Percentiles rank a stretch among this genome's conserved stretches.
phyloP scores from a whole-genome alignment of 2,113 vertebrate species.

The Pipa parva region DNA sequence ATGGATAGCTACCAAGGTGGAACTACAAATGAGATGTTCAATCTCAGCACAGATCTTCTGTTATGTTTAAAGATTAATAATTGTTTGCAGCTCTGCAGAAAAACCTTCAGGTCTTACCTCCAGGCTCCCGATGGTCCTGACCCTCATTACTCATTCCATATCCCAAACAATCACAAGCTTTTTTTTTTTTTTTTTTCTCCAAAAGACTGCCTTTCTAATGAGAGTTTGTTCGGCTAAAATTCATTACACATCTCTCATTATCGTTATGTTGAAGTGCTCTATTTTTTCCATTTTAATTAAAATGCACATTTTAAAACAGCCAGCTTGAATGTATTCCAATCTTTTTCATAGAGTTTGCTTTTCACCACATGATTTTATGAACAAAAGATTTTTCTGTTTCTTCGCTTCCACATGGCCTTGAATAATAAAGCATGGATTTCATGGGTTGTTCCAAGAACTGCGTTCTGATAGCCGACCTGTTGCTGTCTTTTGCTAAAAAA shows the following conservation, averaged over 20 bases:
- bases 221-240: conserved; percentile 55
- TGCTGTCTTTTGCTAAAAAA: conserved; percentile 20
- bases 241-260: conserved; percentile 58
- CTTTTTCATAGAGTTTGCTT: conserved; percentile 30
- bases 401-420: conserved; percentile 31
- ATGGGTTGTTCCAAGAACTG: conserved; percentile 28
- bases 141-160: conserved; percentile 46
- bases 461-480: conserved; percentile 21
- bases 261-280: conserved; percentile 53
- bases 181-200: conserved; percentile 42
- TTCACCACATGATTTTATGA: conserved; percentile 34
- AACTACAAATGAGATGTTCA: conserved; percentile 45
- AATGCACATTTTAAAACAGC: conserved; percentile 54
- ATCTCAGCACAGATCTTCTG: conserved; percentile 49
- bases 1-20: conserved; percentile 42
- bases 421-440: conserved; percentile 38
- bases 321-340: conserved; percentile 33
- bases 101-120: conserved; percentile 51
- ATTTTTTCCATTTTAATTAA: conserved; percentile 60
- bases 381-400: conserved; percentile 41
- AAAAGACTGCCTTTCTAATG: conserved; percentile 46
- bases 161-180: conserved; percentile 44
- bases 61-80: conserved; percentile 55
- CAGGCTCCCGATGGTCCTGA: conserved; percentile 46
- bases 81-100: conserved; percentile 46